Conservation (phyloP, 2,888 invertebrate genomes). For the Sminthurides aquaticus region DNA sequence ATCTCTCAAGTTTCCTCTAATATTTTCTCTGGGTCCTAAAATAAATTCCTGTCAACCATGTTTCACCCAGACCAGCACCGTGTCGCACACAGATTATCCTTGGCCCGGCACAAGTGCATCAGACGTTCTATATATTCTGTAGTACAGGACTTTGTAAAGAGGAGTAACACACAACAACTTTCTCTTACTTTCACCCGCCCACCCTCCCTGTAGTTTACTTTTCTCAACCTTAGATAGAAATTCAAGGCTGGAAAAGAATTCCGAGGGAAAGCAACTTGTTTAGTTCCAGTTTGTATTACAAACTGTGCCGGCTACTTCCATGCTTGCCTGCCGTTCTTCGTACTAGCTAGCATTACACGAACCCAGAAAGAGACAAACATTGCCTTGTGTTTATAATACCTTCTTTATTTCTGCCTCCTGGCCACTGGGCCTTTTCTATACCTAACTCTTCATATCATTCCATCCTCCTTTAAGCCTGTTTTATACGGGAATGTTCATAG, state of each 20-base stretch:
- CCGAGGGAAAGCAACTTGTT: no score
- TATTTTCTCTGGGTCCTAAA: slow-evolving; percentile 23
- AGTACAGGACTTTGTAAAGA: no score
- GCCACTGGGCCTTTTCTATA: background rate
- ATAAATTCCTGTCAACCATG: slow-evolving; percentile 30
- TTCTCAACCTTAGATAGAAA: no score
- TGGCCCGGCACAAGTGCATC: background rate
- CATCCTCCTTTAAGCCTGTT: slow-evolving; percentile 12
- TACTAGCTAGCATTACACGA: background rate
- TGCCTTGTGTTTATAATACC: background rate
- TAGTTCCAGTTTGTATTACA: no score
- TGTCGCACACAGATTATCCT: background rate
- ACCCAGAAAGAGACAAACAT: background rate
- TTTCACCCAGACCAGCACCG: slow-evolving; percentile 23
- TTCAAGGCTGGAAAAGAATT: no score
- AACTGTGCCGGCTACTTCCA: no score
- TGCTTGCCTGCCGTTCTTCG: background rate
- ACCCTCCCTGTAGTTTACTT: background rate
- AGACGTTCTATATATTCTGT: no score
- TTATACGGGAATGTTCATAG: slow-evolving; percentile 19
- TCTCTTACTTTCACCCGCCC: slow-evolving; percentile 17
- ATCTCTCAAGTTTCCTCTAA: slow-evolving; percentile 17
- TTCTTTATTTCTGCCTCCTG: slow-evolving; percentile 6
- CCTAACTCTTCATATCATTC: background rate
- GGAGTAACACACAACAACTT: background rate